Base-by-base conservation (phyloP, 2,888 invertebrate genomes). In the Anoplius nigerrimus region DNA sequence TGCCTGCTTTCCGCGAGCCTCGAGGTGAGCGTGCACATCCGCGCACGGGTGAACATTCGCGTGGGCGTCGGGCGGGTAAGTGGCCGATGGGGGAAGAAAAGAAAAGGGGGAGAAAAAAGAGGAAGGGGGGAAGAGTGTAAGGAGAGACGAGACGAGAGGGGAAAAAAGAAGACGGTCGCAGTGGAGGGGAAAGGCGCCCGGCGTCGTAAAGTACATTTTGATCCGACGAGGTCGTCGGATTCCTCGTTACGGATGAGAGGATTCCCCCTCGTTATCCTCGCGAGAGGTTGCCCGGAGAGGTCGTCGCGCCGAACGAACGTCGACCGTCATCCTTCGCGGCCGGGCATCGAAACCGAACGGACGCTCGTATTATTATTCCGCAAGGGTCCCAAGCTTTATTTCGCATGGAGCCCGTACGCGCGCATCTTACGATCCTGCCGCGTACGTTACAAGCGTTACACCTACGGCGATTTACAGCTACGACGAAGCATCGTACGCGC, bases 181-280 rank as follows among this genome's bases (percentile, higher is more conserved):
- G 42, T 20, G 21, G 53, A 63, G 22, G 13, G 20, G 51, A 61
- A 62, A 53, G 58, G 27, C 52, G 20, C n/a, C 11, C 18, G 15
- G 18, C 8, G 60, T 22, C 46, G 15, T 65, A 74, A 65, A 65
- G 52, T 21, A 54, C 58, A 51, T 59, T 62, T 55, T 56, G 56
- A 66, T 53, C 18, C 62, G 34, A 27, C 70, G 62, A 64, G 72
- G 69, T 68, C 72, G 56, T 59, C 70, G 61, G 63, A 69, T 61
- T 55, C 62, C 66, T 58, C 67, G 64, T 56, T 57, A 56, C 61
- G 66, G 66, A 63, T 65, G 42, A 66, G 70, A 72, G 57, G 69
- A 73, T 66, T 67, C 45, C 53, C 60, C 21, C 60, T 69, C 53
- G 72, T 75, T 74, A 72, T 72, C 62, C 65, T 73, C 78, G 58